Conservation (phyloP, 2,888 invertebrate species). For the Drosophila peninsularis region DNA sequence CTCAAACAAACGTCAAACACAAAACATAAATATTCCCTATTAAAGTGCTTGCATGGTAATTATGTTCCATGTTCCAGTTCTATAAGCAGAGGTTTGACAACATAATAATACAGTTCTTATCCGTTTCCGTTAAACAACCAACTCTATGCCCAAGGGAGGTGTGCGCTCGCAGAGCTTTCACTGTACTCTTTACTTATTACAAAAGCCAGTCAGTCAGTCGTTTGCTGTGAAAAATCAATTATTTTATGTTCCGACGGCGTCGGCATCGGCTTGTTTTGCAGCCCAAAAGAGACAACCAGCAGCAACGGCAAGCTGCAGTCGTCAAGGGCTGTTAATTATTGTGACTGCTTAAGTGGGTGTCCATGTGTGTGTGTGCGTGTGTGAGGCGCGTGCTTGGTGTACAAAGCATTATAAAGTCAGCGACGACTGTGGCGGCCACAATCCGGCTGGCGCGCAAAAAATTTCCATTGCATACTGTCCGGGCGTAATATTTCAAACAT, state of each 20-base stretch:
- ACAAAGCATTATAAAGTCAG: slow-evolving; percentile 30
- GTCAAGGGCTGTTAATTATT: slow-evolving; percentile 57
- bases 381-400: slow-evolving; percentile 46
- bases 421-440: slow-evolving; percentile 35
- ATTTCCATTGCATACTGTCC: slow-evolving; percentile 61
- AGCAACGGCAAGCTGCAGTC: slow-evolving; percentile 33
- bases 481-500: slow-evolving; percentile 50
- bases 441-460: slow-evolving; percentile 51
- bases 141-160: neutral
- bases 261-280: slow-evolving; percentile 29
- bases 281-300: slow-evolving; percentile 40
- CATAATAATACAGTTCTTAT: too few relatives aligned
- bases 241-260: slow-evolving; percentile 59
- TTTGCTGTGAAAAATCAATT: slow-evolving; percentile 78
- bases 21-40: neutral
- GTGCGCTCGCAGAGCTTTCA: slow-evolving; percentile 3
- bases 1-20: neutral
- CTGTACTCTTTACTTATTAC: slow-evolving; percentile 6
- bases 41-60: neutral
- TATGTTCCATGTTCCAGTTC: too few relatives aligned
- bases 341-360: slow-evolving; percentile 52
- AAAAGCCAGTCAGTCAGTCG: slow-evolving; percentile 8
- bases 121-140: neutral
- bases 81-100: too few relatives aligned
- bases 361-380: neutral